Percentiles rank a stretch among this genome's conserved stretches.
Conservation (phyloP, 2,888 invertebrate species). For the Beris chalybata region DNA sequence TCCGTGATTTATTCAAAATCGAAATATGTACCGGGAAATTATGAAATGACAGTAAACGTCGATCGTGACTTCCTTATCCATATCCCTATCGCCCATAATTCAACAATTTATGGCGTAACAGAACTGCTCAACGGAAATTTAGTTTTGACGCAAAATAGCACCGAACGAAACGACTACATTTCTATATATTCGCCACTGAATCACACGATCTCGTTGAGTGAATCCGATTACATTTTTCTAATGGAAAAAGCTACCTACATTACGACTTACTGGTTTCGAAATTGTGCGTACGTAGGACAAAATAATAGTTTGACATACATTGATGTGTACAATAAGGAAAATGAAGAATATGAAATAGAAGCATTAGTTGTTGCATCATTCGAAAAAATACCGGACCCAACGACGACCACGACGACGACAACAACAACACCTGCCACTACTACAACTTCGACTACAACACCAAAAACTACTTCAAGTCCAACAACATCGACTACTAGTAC, state of each 20-base stretch:
- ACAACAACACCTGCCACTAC: constrained; percentile 61
- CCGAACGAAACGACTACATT: constrained; percentile 63
- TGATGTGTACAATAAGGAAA: constrained; percentile 66
- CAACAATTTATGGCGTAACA: constrained; percentile 57
- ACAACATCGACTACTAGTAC: constrained; percentile 54
- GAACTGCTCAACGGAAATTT: constrained; percentile 71
- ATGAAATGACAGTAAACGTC: constrained; percentile 60
- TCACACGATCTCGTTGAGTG: constrained; percentile 63
- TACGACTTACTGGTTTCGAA: constrained; percentile 76
- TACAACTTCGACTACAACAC: constrained; percentile 56
- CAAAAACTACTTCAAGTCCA: constrained; percentile 54
- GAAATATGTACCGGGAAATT: constrained; percentile 62
- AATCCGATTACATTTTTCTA: constrained; percentile 66
- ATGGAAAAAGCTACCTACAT: constrained; percentile 60
- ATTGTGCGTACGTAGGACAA: constrained; percentile 70
- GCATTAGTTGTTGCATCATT: constrained; percentile 73
- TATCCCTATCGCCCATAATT: constrained; percentile 50
- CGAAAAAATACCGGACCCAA: constrained; percentile 60
- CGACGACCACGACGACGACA: constrained; percentile 53
- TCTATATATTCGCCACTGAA: constrained; percentile 64
- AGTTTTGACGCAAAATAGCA: constrained; percentile 65
- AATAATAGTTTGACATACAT: constrained; percentile 64
- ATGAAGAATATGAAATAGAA: constrained; percentile 65
- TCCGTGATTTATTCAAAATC: constrained; percentile 62
- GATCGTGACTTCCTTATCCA: constrained; percentile 1